Base-by-base conservation (phyloP, 2,113 vertebrate genomes). In the Campylomormyrus tamandua region DNA sequence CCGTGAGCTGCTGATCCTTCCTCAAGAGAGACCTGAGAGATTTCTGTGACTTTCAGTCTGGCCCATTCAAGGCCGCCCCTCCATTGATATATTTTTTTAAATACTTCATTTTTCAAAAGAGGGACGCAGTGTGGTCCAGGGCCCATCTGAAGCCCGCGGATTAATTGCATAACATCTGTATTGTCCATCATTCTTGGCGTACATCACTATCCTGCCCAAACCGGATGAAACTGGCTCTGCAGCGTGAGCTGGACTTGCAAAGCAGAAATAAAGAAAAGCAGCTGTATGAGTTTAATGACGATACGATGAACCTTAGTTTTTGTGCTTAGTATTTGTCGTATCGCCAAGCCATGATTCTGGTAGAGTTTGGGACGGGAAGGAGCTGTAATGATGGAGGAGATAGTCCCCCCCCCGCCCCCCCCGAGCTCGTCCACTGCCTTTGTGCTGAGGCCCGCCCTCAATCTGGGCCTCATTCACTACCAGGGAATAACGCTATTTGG, bases 31-130 rank as follows among this genome's bases (percentile, higher is more conserved):
- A 89, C 87, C 85, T 91, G 83, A 77, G 42, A 52, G 52, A 86
- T 80, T 91, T 35, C 35, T 24, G 39, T 86, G 91, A 88, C 50
- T 92, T 87, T 88, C 62, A 24, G 88, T 86, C 83, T 9, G 27
- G 1, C 56, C 48, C 80, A 88, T 48, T 89, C 88, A 89, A 90
- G 56, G 89, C 91, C 80, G 88, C 88, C 89, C 89, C 52, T 89
- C 88, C 77, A 77, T 46, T 88, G 94, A 92, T 93, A 94, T 93
- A 95, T 94, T 94, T 94, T 95, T 94, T 95, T 93, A 94, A 94
- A 94, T 93, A 92, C 92, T 93, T 94, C 92, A 94, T 94, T 94
- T 94, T 91, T 92, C 91, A 92, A 94, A 91, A 93, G 86, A 89
- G 35, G 88, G 1, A 90, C 84, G 89, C n/a, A 46, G 52, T 27